A percentile compares a stretch with the other conserved stretches of the same genome.
Evolutionary conservation across 1,140 invertebrate genomes (phyloP).

Genomic region (Samia ricini): DNA sequence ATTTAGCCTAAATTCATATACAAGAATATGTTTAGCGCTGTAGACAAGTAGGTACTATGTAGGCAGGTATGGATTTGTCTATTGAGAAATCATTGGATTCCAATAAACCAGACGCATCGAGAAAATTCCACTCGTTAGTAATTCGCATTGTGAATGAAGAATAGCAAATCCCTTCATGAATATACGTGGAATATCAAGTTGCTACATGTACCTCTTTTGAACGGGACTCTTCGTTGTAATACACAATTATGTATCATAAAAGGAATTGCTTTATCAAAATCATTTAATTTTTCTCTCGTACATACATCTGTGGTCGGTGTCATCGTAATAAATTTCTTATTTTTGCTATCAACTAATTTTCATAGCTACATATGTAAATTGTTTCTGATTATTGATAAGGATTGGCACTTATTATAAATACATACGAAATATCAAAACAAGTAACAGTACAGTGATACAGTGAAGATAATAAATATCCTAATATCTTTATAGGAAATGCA

Average conservation of each 20-base stretch:
- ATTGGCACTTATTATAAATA: neutral
- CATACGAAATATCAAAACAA: too few species aligned
- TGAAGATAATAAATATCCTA: too few species aligned
- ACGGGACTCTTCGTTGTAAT: slow-evolving; percentile 3
- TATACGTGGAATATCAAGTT: neutral
- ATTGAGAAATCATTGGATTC: neutral
- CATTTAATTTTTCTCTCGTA: neutral
- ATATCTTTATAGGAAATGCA: too few species aligned
- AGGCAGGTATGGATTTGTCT: too few species aligned
- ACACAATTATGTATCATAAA: slow-evolving; percentile 6
- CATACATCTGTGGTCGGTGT: neutral
- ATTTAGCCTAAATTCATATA: too few species aligned
- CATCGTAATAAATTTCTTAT: neutral
- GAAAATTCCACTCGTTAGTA: neutral
- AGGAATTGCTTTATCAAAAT: neutral
- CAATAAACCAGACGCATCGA: neutral
- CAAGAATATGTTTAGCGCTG: too few species aligned
- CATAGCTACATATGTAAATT: too few species aligned
- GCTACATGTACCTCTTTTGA: neutral
- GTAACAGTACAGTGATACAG: too few species aligned
- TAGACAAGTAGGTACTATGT: too few species aligned
- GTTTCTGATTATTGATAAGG: too few species aligned
- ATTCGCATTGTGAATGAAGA: slow-evolving; percentile 1
- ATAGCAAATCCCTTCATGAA: neutral
- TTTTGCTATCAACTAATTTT: too few species aligned